A percentile compares a stretch with the other conserved stretches of the same genome.
These are phyloP conservation scores for Malurus splendens DNA, from an alignment of 2,797 vertebrate genomes.

Conservation along the genomic window DNA sequence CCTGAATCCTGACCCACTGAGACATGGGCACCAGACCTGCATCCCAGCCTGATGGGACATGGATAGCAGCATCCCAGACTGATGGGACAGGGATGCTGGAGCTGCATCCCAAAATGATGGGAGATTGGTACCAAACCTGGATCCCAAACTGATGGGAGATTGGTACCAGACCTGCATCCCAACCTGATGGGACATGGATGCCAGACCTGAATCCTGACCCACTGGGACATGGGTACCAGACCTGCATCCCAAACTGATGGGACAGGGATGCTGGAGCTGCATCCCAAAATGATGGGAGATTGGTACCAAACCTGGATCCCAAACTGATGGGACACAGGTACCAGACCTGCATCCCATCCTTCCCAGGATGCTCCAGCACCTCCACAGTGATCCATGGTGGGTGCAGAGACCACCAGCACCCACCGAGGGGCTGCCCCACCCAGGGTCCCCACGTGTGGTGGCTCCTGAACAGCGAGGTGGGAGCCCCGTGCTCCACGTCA, in stretches of 20 bases:
- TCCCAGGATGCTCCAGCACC: fast-evolving
- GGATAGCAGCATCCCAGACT: fast-evolving
- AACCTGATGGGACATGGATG: fast-evolving
- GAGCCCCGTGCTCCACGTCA: slow-evolving; percentile 69
- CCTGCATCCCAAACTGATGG: not conserved
- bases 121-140: fast-evolving
- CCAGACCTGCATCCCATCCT: fast-evolving
- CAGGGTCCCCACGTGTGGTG: not conserved
- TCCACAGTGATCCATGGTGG: fast-evolving
- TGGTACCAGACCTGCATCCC: fast-evolving
- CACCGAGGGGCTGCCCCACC: not conserved
- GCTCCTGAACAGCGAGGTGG: not conserved
- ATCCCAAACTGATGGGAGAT: not conserved
- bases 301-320: not conserved
- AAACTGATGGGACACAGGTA: fast-evolving
- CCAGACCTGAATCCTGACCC: fast-evolving
- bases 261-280: fast-evolving
- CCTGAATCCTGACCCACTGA: fast-evolving
- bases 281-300: too few species aligned
- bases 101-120: not conserved
- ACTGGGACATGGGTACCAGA: fast-evolving
- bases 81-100: too few species aligned
- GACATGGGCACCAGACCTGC: fast-evolving
- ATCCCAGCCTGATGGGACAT: not conserved
- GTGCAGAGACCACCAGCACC: not conserved